Percentiles rank a stretch among this genome's conserved stretches.
Conservation (phyloP, 23 tunicate genomes). For the Corella eumyota region DNA sequence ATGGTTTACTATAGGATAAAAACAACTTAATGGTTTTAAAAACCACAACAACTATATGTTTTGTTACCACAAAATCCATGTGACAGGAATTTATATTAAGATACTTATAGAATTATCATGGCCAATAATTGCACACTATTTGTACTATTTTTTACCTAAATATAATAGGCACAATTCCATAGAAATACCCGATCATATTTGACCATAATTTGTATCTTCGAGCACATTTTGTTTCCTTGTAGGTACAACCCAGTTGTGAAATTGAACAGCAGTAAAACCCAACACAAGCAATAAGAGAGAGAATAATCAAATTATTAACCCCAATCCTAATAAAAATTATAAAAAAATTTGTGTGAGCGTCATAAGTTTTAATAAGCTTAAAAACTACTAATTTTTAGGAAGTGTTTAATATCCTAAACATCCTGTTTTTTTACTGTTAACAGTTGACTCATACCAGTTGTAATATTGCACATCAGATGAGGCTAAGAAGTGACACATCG, state of each 20-base stretch:
- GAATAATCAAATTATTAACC: conserved; percentile 6
- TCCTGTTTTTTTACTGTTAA: neutral
- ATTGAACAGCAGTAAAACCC: conserved; percentile 21
- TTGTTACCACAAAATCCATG: too few species aligned
- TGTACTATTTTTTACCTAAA: too few species aligned
- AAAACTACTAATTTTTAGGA: too few species aligned
- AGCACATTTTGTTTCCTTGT: neutral
- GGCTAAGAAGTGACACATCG: conserved; percentile 37
- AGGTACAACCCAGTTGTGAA: conserved; percentile 16
- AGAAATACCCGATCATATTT: conserved; percentile 12
- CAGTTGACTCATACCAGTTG: conserved; percentile 14
- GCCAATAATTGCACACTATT: too few species aligned
- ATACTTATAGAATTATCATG: too few species aligned
- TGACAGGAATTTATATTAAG: too few species aligned
- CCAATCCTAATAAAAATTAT: conserved; percentile 10
- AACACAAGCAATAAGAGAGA: conserved; percentile 3
- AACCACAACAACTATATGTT: too few species aligned
- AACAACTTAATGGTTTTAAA: too few species aligned
- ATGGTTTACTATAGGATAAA: too few species aligned
- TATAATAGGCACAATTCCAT: conserved; percentile 14
- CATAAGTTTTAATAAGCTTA: neutral
- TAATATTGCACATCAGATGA: conserved; percentile 36
- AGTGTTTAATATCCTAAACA: neutral
- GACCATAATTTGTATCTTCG: conserved; percentile 18
- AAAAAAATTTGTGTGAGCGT: neutral